Percentiles rank a stretch among this genome's conserved stretches.
These are phyloP conservation scores for Smittia aterrima DNA, from an alignment of 2,888 invertebrate genomes.

Conservation along the genomic window DNA sequence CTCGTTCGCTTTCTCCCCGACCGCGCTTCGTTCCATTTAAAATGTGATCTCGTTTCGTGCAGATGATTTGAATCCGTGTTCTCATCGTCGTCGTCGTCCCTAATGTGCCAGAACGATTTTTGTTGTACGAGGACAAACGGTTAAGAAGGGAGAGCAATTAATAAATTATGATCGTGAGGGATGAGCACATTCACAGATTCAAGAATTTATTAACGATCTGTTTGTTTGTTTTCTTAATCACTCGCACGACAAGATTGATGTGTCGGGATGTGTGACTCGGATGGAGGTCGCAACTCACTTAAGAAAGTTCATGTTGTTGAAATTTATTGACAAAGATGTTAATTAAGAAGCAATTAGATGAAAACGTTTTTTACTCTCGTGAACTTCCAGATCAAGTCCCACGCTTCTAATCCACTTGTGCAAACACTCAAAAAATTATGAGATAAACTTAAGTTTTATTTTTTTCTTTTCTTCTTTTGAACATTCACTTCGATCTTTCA, in stretches of 20 bases:
- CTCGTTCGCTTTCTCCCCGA: background rate
- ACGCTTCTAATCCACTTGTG: background rate
- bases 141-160: background rate
- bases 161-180: background rate
- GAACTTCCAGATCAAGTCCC: background rate
- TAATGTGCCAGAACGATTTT: background rate
- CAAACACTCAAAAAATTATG: background rate
- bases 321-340: slow-evolving; percentile 38
- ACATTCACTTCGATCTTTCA: background rate
- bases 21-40: background rate
- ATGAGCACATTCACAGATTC: background rate
- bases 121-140: background rate
- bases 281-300: background rate
- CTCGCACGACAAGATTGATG: slow-evolving; percentile 29
- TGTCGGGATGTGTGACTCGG: slow-evolving; percentile 8
- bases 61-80: background rate
- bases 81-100: background rate
- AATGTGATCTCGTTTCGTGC: background rate
- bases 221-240: slow-evolving; percentile 34
- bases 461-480: background rate
- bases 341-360: slow-evolving; percentile 28
- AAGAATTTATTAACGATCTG: slow-evolving; percentile 21
- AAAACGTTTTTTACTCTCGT: background rate
- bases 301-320: slow-evolving; percentile 17
- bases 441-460: too few relatives aligned